phyloP scores from a whole-genome alignment of 2,113 vertebrate genomes.

The Cygnus buccinator region DNA sequence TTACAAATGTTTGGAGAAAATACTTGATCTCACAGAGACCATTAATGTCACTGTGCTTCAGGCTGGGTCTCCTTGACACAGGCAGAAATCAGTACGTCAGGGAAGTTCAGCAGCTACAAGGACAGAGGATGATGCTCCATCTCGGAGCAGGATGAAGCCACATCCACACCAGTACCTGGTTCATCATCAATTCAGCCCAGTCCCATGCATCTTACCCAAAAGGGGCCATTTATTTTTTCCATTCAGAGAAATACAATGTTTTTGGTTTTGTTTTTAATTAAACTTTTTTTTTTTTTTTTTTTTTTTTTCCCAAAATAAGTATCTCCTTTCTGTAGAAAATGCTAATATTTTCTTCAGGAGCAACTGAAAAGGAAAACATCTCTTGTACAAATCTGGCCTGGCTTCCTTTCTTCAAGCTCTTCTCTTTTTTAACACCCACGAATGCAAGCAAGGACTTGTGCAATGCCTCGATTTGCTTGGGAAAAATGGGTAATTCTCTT shows the following conservation, averaged over 20 bases:
- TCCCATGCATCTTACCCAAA: background rate
- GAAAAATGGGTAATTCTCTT: background rate
- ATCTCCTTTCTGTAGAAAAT: background rate
- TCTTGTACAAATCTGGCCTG: background rate
- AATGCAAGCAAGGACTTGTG: background rate
- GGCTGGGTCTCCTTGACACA: background rate
- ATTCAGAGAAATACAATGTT: background rate
- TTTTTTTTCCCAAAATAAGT: background rate
- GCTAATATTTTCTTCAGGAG: background rate
- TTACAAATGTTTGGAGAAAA: background rate
- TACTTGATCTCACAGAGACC: background rate
- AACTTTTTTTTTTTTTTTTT: background rate
- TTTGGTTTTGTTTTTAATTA: background rate
- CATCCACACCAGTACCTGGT: background rate
- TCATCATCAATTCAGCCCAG: accelerated
- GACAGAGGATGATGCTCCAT: background rate
- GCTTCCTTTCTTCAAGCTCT: background rate
- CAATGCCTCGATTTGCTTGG: background rate
- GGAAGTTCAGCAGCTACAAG: background rate
- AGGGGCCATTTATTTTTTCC: background rate
- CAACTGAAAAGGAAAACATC: background rate
- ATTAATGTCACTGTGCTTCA: background rate
- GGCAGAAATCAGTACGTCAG: background rate
- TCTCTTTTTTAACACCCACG: background rate
- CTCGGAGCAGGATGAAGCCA: background rate